Conservation (phyloP, 2,888 invertebrate genomes). For the Chydorus sphaericus region DNA sequence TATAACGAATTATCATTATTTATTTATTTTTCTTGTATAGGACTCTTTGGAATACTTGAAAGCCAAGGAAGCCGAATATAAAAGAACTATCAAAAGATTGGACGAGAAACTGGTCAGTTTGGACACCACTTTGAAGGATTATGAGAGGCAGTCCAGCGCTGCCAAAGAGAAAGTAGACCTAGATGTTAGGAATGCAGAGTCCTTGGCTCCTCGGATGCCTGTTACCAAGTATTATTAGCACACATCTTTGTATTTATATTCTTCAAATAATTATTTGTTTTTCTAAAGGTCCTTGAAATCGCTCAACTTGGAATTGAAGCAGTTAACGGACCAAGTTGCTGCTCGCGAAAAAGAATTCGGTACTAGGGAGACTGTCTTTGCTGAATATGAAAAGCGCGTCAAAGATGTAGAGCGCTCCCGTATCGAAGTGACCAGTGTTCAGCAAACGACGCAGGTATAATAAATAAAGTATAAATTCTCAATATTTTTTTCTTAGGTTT, state of each 20-base stretch:
- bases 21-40: no score
- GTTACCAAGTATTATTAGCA: background rate
- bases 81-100: background rate
- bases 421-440: no score
- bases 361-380: background rate
- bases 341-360: background rate
- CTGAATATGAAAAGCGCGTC: no score
- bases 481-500: no score
- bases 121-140: background rate
- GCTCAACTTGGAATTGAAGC: background rate
- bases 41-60: no score
- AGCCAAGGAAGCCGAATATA: background rate
- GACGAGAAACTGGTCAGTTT: background rate
- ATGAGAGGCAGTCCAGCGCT: background rate
- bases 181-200: background rate
- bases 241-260: background rate
- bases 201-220: background rate
- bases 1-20: no score
- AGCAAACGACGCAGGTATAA: no score
- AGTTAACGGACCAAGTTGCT: background rate
- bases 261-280: background rate
- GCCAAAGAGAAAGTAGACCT: background rate
- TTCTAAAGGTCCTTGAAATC: background rate
- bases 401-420: no score
- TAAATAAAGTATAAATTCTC: no score